A percentile compares a stretch with the other conserved stretches of the same genome.
These are phyloP conservation scores for Drosophila sp. DNA, from an alignment of 1,140 invertebrate species.

Conservation along the genomic window DNA sequence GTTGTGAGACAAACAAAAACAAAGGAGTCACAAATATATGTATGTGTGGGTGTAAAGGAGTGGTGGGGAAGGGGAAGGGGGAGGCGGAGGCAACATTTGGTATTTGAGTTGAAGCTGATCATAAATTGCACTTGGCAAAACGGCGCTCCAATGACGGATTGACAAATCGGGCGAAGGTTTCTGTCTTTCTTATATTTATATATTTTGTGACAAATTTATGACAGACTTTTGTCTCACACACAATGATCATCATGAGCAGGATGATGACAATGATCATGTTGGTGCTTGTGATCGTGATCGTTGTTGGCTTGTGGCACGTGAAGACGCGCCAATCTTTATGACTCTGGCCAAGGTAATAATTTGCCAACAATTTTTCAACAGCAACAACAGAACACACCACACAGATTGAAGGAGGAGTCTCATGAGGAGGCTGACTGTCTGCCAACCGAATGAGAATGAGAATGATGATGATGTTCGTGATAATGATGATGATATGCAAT, in stretches of 20 bases:
- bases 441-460: neutral
- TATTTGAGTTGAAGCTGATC: conserved; percentile 31
- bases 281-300: conserved; percentile 48
- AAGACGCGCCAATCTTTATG: conserved; percentile 81
- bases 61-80: neutral
- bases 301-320: conserved; percentile 58
- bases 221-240: conserved; percentile 54
- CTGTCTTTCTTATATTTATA: neutral
- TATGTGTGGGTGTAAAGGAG: conserved; percentile 24
- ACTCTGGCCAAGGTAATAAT: conserved; percentile 76
- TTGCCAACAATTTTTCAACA: conserved; percentile 71
- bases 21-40: conserved; percentile 45
- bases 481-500: conserved; percentile 54
- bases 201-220: conserved; percentile 80
- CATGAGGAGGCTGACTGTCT: conserved; percentile 50
- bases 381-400: neutral
- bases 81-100: too few relatives aligned
- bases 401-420: conserved; percentile 13
- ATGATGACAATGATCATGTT: conserved; percentile 52
- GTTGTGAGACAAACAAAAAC: conserved; percentile 21
- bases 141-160: conserved; percentile 81
- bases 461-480: conserved; percentile 27
- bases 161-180: conserved; percentile 60
- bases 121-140: conserved; percentile 64
- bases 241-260: conserved; percentile 35